These are phyloP conservation scores for Drosophila robusta DNA, from an alignment of 2,888 invertebrate species.

Conservation along the genomic window DNA sequence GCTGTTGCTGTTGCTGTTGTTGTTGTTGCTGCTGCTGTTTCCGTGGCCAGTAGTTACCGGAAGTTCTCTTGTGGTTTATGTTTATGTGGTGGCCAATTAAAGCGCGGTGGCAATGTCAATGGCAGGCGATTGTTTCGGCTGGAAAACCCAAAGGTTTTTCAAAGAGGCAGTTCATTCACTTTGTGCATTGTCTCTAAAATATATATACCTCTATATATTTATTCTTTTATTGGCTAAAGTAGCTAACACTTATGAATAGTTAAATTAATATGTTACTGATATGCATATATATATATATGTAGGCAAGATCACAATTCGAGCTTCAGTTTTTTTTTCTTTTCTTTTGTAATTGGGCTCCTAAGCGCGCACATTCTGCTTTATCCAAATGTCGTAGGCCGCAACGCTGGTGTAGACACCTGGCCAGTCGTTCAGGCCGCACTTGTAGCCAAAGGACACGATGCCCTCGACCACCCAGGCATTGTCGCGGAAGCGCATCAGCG, in stretches of 20 bases:
- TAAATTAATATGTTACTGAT: constrained; percentile 24
- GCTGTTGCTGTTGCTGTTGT: constrained; percentile 17
- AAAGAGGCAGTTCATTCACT: constrained; percentile 45
- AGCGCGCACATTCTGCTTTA: constrained; percentile 72
- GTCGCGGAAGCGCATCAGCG: constrained; percentile 87
- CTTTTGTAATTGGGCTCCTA: constrained; percentile 6
- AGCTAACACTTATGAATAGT: constrained; percentile 30
- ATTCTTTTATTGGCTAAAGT: constrained; percentile 36
- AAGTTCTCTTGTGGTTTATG: constrained; percentile 59
- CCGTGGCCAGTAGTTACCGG: constrained; percentile 41
- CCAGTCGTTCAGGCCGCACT: constrained; percentile 87
- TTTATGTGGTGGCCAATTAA: constrained; percentile 53
- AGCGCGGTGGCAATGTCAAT: constrained; percentile 50
- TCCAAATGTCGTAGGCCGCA: constrained; percentile 87
- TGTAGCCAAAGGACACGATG: constrained; percentile 89
- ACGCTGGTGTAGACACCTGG: constrained; percentile 90
- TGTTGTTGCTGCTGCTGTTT: constrained; percentile 2
- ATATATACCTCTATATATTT: background rate
- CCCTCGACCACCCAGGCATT: constrained; percentile 88
- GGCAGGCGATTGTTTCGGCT: constrained; percentile 46
- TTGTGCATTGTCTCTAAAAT: constrained; percentile 14
- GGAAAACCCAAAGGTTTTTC: constrained; percentile 69
- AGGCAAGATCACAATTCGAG: constrained; percentile 71
- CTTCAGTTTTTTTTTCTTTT: constrained; percentile 18
- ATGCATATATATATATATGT: constrained; percentile 10